phyloP scores from a whole-genome alignment of 64 coral and sea anemone genomes.

The Pocillopora verrucosa region DNA sequence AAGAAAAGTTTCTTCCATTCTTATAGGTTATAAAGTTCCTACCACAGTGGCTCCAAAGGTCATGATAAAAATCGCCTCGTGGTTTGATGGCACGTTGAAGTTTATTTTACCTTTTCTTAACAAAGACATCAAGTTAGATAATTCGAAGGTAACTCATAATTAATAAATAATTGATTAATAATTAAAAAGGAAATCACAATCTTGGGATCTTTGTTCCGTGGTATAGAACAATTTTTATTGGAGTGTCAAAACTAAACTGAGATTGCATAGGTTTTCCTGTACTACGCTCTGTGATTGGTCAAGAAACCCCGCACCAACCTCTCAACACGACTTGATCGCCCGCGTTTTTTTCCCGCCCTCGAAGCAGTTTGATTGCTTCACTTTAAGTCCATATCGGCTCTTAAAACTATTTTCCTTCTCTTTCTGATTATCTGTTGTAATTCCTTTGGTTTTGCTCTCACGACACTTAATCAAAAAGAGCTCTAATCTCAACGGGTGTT shows the following conservation, averaged over 20 bases:
- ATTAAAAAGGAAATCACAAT: neutral
- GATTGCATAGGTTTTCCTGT: neutral
- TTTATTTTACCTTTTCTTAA: slow-evolving; percentile 63
- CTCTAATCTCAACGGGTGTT: too few relatives aligned
- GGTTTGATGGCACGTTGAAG: slow-evolving; percentile 59
- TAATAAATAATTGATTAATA: neutral
- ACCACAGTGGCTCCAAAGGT: slow-evolving; percentile 31
- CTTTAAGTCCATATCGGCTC: too few relatives aligned
- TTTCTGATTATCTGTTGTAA: too few relatives aligned
- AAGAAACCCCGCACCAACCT: too few relatives aligned
- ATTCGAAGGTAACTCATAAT: slow-evolving; percentile 48
- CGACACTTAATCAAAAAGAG: too few relatives aligned
- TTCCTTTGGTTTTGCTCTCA: too few relatives aligned
- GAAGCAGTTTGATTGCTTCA: too few relatives aligned
- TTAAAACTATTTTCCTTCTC: too few relatives aligned
- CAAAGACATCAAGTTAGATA: slow-evolving; percentile 57
- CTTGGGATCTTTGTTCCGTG: neutral
- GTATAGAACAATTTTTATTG: neutral
- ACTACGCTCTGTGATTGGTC: too few relatives aligned
- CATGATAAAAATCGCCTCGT: slow-evolving; percentile 36
- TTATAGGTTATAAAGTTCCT: slow-evolving; percentile 69
- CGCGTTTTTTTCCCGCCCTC: too few relatives aligned
- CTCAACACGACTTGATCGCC: too few relatives aligned
- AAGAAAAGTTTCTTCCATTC: neutral
- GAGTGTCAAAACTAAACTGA: too few relatives aligned